Evolutionary conservation across 2,888 invertebrate species (phyloP).

Genomic region (Sesia apiformis): DNA sequence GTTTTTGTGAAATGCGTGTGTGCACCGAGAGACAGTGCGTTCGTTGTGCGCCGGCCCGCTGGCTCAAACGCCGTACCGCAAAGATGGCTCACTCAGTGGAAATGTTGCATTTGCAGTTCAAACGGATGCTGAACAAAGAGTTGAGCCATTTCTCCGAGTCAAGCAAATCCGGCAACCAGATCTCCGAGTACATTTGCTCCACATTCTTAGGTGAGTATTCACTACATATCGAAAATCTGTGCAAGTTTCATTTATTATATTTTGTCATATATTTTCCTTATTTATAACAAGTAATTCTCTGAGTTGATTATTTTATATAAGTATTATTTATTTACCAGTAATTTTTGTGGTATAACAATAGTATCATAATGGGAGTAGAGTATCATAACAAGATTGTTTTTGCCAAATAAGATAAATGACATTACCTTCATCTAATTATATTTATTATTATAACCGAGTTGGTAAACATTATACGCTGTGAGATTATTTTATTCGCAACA

Average conservation of each 20-base stretch:
- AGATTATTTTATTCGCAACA: no score
- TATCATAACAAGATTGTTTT: no score
- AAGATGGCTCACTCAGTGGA: conserved; percentile 62
- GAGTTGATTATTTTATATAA: no score
- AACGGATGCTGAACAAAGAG: conserved; percentile 99
- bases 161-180: conserved; percentile 99
- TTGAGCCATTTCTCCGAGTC: conserved; percentile 99
- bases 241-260: no score
- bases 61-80: conserved; percentile 47
- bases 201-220: conserved; percentile 96
- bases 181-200: conserved; percentile 99
- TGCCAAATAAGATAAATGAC: no score
- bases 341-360: no score
- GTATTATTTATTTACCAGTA: no score
- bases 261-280: neutral
- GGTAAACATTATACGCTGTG: no score
- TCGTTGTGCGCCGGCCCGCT: conserved; percentile 46
- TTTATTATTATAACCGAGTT: no score
- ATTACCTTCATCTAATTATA: no score
- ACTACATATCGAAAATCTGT: neutral
- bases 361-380: no score
- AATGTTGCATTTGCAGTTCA: conserved; percentile 86
- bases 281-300: neutral
- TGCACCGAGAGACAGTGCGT: conserved; percentile 58
- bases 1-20: conserved; percentile 61